Evolutionary conservation across 2,888 invertebrate genomes (phyloP), one percentile per base, ranked within the genome.

Genomic region (Ophion ventricosus): DNA sequence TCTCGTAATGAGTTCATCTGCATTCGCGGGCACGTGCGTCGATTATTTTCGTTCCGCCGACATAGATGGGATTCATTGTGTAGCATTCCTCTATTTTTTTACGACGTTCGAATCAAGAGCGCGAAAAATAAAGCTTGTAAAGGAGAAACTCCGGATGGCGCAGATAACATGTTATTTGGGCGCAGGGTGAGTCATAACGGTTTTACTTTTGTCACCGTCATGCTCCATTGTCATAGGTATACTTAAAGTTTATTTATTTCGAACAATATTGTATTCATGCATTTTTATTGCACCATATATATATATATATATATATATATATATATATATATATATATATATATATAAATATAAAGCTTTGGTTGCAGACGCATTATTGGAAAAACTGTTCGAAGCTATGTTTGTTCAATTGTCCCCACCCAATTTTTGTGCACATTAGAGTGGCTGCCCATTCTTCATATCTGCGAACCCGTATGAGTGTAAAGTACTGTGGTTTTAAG

Each of bases 1-100:
- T 20, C n/a, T 14, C 49, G 14, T 79, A 80, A 76, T 80, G 35
- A 80, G 14, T 5, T 23, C 56, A 43, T 72, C 14, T 49, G 57
- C 75, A 83, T 83, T 83, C 79, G 23, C 17, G 14, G 4, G 59
- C 74, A 75, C 56, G 64, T 49, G 56, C 73, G 79, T 69, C 35
- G 23, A 73, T 80, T 73, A 77, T 84, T 63, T 29, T 61, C 61
- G 61, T 25, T 43, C 4, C 56, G 43, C 43, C n/a, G 49, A 57
- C 29, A 49, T n/a, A 10, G 10, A 63, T 17, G 7, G 26, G 5
- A 29, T 40, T 49, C 69, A 83, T 75, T 66, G 59, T 70, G 20
- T 5, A 5, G 17, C 23, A 23, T 35, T 49, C 11, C 25, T 73
- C 1, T 2, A 25, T 61, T 26, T 40, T 61, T 43, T 74, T 26